Percentiles rank a stretch among this genome's conserved stretches.
Conservation (phyloP, 2,113 vertebrate genomes). For the Dunckerocampus dactyliophorus region DNA sequence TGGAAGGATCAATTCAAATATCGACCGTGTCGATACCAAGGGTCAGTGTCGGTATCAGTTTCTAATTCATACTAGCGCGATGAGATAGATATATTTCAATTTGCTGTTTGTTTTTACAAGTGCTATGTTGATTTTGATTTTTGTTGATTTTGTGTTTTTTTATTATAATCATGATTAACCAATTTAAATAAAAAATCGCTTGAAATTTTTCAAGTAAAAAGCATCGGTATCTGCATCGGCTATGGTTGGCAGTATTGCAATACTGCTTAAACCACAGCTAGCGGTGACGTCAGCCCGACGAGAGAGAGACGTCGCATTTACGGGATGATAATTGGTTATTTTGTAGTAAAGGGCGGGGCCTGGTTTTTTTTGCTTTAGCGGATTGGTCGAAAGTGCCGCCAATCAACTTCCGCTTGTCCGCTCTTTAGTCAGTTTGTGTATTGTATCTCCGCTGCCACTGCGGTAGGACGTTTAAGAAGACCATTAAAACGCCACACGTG, state of each 20-base stretch:
- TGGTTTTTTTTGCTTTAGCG: rapidly evolving
- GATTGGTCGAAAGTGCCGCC: conserved; percentile 22
- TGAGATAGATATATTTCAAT: no score
- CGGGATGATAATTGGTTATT: conserved; percentile 34
- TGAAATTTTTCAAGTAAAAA: no score
- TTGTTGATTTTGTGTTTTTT: no score
- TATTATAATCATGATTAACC: no score
- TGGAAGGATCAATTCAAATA: no score
- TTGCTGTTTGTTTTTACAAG: no score
- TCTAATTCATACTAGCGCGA: no score
- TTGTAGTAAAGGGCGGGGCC: neutral
- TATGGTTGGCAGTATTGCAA: conserved; percentile 12
- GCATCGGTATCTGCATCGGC: no score
- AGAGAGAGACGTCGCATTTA: neutral
- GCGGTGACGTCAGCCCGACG: conserved; percentile 22
- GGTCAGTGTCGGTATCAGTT: no score
- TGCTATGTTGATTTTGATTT: no score
- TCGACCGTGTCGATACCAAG: no score
- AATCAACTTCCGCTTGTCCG: neutral
- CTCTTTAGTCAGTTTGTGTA: conserved; percentile 34
- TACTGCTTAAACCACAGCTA: neutral
- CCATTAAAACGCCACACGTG: neutral
- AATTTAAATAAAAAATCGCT: no score
- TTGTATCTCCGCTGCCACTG: neutral
- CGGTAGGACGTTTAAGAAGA: neutral